Evolutionary conservation across 1,140 invertebrate genomes (phyloP), one percentile per base, ranked within the genome.

Genomic region (Acromyrmex heyeri): DNA sequence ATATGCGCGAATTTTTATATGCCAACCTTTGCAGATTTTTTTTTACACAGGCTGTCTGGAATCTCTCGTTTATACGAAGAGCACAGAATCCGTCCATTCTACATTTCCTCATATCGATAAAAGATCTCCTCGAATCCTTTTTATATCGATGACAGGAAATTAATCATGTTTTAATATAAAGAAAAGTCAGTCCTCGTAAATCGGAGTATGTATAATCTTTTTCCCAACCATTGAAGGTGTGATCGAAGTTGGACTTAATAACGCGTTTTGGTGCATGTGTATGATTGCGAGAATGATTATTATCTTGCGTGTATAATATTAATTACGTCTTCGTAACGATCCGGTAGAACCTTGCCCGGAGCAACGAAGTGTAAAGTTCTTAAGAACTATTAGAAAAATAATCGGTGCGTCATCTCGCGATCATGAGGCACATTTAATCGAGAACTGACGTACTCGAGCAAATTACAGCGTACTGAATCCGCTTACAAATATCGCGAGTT

Each of bases 371-470:
- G 34, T 57, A 38, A 70, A 44, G 16, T 81, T 81, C 16, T 44
- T 57, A 38, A 72, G 50, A 70, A 67, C 61, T n/a, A 16, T 34
- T 38, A 70, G n/a, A 81, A 81, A 70, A 81, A 70, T 12, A 81
- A 70, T 24, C n/a, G 30, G 57, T 70, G 78, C 21, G 65, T 81
- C 64, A 81, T 16, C 48, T 16, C 27, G 50, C 30, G 38, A 55
- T 81, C 30, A 81, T 81, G 24, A 70, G 34, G 21, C 14, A 44
- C 38, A 70, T 34, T 70, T 62, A 57, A 70, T 77, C 18, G 24
- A 30, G 21, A 27, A 8, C n/a, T 77, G 21, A 64, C 24, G 10
- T 48, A 65, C 7, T 44, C 64, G 21, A 21, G 1, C 57, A 27
- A 64, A 30, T 62, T 64, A 10, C n/a, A 24, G 34, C 34, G 8